Evolutionary conservation across 2,113 vertebrate genomes (phyloP).

Genomic region (Plecturocebus donacophilus): DNA sequence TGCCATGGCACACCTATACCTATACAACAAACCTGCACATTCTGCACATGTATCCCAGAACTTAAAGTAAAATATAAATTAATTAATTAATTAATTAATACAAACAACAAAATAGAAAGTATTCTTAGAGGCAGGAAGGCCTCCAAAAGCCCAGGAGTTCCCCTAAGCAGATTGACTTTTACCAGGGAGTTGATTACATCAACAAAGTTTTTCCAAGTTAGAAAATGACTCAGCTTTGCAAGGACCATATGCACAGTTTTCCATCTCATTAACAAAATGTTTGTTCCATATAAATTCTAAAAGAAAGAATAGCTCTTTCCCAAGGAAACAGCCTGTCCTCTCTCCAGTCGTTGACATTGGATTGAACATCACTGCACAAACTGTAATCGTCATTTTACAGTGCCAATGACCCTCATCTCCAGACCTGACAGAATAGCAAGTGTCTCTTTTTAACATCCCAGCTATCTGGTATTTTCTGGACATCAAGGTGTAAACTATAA

Average conservation of each 20-base stretch:
- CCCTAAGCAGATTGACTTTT: not conserved
- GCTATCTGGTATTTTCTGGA: not conserved
- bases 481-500: not conserved
- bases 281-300: not conserved
- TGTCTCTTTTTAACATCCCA: not conserved
- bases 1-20: no score
- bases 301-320: slow-evolving; percentile 10
- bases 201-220: not conserved
- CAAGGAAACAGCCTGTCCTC: not conserved
- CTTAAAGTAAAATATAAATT: no score
- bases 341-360: not conserved
- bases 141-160: not conserved
- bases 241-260: not conserved
- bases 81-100: no score
- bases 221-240: slow-evolving; percentile 11
- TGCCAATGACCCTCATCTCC: not conserved
- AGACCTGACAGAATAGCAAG: not conserved
- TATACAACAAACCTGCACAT: no score
- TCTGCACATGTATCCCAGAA: no score
- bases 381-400: not conserved
- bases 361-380: not conserved
- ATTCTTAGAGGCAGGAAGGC: not conserved
- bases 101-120: no score
- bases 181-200: not conserved
- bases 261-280: slow-evolving; percentile 39